phyloP scores from a whole-genome alignment of 2,888 invertebrate genomes.

The Brenthis daphne region DNA sequence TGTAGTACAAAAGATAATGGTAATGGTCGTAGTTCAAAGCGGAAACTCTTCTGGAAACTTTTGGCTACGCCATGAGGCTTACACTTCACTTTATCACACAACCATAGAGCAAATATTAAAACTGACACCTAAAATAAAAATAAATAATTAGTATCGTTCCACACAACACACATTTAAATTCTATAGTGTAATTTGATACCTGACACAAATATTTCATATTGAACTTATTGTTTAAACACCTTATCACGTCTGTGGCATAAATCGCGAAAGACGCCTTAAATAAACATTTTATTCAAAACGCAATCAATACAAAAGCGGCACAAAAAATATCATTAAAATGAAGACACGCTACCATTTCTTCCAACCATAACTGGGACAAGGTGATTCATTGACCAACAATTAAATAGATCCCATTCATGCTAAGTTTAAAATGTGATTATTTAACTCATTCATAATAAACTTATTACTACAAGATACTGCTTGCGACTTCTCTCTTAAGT shows the following conservation, averaged over 20 bases:
- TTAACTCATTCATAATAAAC: no score
- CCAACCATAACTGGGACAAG: slow-evolving; percentile 37
- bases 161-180: background rate
- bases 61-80: slow-evolving; percentile 25
- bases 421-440: slow-evolving; percentile 6
- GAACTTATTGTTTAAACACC: slow-evolving; percentile 21
- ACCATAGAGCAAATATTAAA: slow-evolving; percentile 44
- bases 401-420: slow-evolving; percentile 21
- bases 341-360: slow-evolving; percentile 39
- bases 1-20: slow-evolving; percentile 54
- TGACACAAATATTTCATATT: slow-evolving; percentile 34
- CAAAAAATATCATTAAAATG: slow-evolving; percentile 30
- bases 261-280: slow-evolving; percentile 28
- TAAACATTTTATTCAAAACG: slow-evolving; percentile 31
- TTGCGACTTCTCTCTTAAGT: no score
- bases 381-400: slow-evolving; percentile 31
- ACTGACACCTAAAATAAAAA: slow-evolving; percentile 34
- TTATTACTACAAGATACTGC: no score
- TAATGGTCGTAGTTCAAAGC: slow-evolving; percentile 52
- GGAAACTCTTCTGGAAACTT: slow-evolving; percentile 53
- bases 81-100: slow-evolving; percentile 37
- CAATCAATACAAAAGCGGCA: slow-evolving; percentile 22
- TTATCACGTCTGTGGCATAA: slow-evolving; percentile 20
- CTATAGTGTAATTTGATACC: slow-evolving; percentile 23
- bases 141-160: background rate